A percentile compares a stretch with the other conserved stretches of the same genome.
phyloP scores from a whole-genome alignment of 2,113 vertebrate species.

The Arvicanthis niloticus region DNA sequence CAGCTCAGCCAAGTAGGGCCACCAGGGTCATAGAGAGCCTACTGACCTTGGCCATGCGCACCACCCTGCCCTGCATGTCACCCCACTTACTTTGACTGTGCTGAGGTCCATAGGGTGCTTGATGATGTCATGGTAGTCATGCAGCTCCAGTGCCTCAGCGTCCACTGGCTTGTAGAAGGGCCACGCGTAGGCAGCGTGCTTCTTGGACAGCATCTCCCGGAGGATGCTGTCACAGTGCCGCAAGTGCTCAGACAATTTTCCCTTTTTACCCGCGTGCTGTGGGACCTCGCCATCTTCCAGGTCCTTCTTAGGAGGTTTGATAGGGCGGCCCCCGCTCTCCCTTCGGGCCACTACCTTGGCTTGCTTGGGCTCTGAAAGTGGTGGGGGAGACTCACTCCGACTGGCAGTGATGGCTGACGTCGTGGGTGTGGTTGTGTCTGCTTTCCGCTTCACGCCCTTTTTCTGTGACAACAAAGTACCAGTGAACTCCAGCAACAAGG shows the following conservation, averaged over 20 bases:
- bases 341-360: slow-evolving; percentile 90
- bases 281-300: slow-evolving; percentile 89
- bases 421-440: slow-evolving; percentile 97
- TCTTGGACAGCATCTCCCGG: slow-evolving; percentile 97
- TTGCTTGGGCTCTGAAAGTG: slow-evolving; percentile 89
- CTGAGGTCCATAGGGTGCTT: slow-evolving; percentile 99
- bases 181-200: slow-evolving; percentile 95
- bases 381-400: slow-evolving; percentile 88
- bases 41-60: neutral
- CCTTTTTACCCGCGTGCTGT: slow-evolving; percentile 86
- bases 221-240: slow-evolving; percentile 94
- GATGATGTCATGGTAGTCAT: slow-evolving; percentile 98
- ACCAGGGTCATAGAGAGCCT: neutral
- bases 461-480: slow-evolving; percentile 86
- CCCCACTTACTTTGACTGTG: slow-evolving; percentile 93
- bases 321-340: slow-evolving; percentile 89
- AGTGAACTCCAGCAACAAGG: neutral
- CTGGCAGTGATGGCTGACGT: slow-evolving; percentile 94
- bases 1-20: neutral
- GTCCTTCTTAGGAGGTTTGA: slow-evolving; percentile 93
- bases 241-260: slow-evolving; percentile 91
- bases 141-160: slow-evolving; percentile 93
- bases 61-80: neutral
- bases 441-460: slow-evolving; percentile 98
- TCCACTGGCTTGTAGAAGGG: slow-evolving; percentile 99